Evolutionary conservation across 2,888 invertebrate species (phyloP), one percentile per base, ranked within the genome.

Genomic region (Morpho helenor): DNA sequence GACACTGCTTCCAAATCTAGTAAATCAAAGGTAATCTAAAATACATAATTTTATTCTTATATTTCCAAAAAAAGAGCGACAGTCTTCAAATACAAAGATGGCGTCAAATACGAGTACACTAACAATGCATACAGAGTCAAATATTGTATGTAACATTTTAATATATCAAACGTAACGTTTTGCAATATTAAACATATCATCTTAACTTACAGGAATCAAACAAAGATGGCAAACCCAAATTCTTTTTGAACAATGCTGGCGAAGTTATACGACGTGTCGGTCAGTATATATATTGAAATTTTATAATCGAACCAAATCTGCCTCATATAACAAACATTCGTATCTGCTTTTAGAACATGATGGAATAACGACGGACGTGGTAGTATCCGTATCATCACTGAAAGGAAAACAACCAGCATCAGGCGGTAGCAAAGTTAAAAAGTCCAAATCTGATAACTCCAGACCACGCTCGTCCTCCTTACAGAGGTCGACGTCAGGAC

Each of bases 1-100:
- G 88, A 86, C 80, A 80, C 85, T 82, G 88, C 89, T 87, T 89
- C 89, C 87, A 87, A 87, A 82, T 87, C 87, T 81, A 84, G 82
- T 79, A 88, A 87, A 80, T 87, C 88, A 74, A 89, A 88, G 89
- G 89, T 87, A 64, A 56, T 31, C 16, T 31, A 2, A 31, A 31
- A 31, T 31, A 31, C 3, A 16, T 16, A 1, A 16, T 16, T 16
- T 16, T 16, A 16, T 1, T 16, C 2, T 16, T 1, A 1, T 16
- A 16, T 16, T 16, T 16, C 16, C 16, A 16, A 16, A 16, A 16
- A 16, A 16, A 16, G 2, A 16, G 1, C 2, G 16, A 16, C 16
- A 16, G 1, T 16, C 16, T 16, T 16, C 1, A 1, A 31, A 31
- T 31, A 31, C 31, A 5, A 5, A 31, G 1, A 2, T 31, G 31